These are phyloP conservation scores for Platalea minor DNA, from an alignment of 2,797 vertebrate species.

Conservation along the genomic window DNA sequence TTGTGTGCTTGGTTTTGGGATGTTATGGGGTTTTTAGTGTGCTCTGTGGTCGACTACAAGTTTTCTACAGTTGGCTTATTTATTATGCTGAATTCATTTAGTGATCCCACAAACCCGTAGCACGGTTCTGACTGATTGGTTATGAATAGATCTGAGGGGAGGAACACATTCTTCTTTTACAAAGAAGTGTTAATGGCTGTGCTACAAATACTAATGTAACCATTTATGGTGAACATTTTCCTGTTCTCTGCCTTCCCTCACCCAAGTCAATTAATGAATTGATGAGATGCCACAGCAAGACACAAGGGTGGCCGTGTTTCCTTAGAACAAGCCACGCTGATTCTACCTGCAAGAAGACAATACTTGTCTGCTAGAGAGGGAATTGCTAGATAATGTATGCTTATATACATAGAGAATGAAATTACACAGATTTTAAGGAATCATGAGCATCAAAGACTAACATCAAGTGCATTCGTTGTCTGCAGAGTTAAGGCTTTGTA, in stretches of 20 bases:
- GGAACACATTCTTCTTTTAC: background rate
- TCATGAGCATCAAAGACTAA: background rate
- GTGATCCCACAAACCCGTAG: background rate
- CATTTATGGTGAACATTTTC: background rate
- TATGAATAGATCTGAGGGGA: background rate
- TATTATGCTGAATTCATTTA: background rate
- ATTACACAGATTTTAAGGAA: background rate
- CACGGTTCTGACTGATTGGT: background rate
- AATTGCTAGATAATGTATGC: background rate
- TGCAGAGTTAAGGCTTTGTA: background rate
- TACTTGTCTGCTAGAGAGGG: background rate
- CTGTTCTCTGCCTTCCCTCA: background rate
- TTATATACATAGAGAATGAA: background rate
- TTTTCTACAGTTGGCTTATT: background rate
- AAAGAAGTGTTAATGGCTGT: background rate
- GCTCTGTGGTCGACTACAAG: background rate
- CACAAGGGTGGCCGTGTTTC: background rate
- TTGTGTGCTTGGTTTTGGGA: background rate
- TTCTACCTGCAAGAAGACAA: background rate
- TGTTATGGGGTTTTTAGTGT: background rate
- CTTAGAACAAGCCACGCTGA: background rate
- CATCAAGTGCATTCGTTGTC: background rate
- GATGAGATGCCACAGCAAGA: background rate
- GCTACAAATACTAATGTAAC: background rate
- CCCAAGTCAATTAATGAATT: background rate